Base-by-base conservation (phyloP, 2,113 vertebrate genomes). In the Phoxinus phoxinus region DNA sequence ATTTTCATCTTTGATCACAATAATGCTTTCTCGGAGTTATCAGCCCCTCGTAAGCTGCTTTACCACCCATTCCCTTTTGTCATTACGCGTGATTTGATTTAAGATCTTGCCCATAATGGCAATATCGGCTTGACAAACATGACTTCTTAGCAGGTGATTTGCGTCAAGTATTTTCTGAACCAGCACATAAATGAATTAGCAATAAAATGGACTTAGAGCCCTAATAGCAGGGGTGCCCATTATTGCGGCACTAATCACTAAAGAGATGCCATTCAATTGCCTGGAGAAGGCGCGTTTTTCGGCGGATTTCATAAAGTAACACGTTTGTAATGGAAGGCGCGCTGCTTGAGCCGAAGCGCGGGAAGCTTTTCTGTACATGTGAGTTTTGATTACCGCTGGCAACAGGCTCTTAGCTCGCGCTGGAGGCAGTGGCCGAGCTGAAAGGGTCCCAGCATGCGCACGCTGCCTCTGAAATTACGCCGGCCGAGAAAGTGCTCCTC, bases 111-210 rank as follows among this genome's bases (percentile, higher is more conserved):
- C 15, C 94, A 91, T 97, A 97, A 98, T 97, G 96, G 96, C 95
- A 95, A 93, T 94, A 95, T 94, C 94, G 90, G 94, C 96, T 96
- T 97, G 97, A 96, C 97, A 98, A 97, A 97, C 97, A 97, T 95
- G 97, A 95, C 96, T 95, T 96, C 97, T 95, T 97, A 96, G 97
- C 97, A 97, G 97, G 97, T 97, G 96, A 96, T 96, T 96, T 95
- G 94, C 95, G 94, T 96, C 96, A 95, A 96, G 96, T 96, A 94
- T 94, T 94, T 83, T 97, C 96, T 97, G 96, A 97, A 97, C 97
- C 96, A 97, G 97, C 96, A 97, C 97, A 96, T 98, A 97, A 97
- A 98, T 98, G 97, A 99, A 98, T 98, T 97, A 98, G 97, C 97
- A 97, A 98, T 97, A 96, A 97, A 96, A 97, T 95, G 97, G 97